phyloP scores from a whole-genome alignment of 2,797 vertebrate genomes.

The Phataginus tetradactyla region DNA sequence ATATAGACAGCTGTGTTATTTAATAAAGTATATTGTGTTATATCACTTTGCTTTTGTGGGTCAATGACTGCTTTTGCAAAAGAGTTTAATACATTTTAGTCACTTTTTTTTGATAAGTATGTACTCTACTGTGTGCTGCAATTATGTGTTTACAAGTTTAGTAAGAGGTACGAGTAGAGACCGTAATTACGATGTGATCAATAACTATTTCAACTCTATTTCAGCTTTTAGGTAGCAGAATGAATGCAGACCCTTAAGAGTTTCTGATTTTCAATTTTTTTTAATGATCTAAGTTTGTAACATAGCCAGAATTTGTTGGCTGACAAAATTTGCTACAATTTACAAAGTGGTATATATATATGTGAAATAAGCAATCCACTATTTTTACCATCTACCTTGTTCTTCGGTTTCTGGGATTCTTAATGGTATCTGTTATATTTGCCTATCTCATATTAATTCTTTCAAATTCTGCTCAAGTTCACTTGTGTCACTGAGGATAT shows the following conservation, averaged over 20 bases:
- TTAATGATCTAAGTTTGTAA: constrained; percentile 41
- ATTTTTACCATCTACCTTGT: constrained; percentile 33
- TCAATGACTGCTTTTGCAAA: constrained; percentile 63
- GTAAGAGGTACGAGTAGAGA: neutral
- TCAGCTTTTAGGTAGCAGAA: constrained; percentile 13
- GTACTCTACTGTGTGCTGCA: neutral
- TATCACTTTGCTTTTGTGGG: constrained; percentile 57
- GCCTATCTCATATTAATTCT: constrained; percentile 11
- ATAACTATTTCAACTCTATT: neutral
- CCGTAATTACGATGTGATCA: constrained; percentile 1
- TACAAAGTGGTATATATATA: neutral
- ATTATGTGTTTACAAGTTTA: constrained; percentile 35
- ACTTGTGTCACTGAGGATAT: neutral
- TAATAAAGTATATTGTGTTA: constrained; percentile 75
- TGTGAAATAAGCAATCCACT: neutral
- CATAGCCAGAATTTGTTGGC: neutral
- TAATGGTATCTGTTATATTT: constrained; percentile 1
- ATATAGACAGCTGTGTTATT: constrained; percentile 56
- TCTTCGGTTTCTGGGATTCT: neutral
- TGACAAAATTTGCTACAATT: constrained; percentile 25
- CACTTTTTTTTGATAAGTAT: constrained; percentile 29
- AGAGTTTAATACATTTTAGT: constrained; percentile 20
- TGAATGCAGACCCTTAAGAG: neutral
- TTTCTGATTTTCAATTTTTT: constrained; percentile 51
- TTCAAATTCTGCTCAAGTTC: constrained; percentile 26